Base-by-base conservation (phyloP, 2,888 invertebrate species). In the Pterobdella sp. region DNA sequence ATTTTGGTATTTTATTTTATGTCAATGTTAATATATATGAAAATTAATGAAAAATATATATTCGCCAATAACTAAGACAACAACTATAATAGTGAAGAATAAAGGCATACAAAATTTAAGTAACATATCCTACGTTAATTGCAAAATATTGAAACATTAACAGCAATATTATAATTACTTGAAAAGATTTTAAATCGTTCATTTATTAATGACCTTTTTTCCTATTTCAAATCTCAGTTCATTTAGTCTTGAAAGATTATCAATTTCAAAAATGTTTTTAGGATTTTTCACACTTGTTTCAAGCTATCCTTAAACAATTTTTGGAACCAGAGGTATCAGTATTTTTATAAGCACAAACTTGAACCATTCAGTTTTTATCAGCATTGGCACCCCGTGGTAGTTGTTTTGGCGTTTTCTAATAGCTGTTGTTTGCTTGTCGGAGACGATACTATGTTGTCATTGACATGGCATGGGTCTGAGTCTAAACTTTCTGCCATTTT, bases 401-500 rank as follows among this genome's bases (percentile, higher is more conserved):
- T 65, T 29, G 32, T 29, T 32, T 65, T 65, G 14, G 65, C 18
- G 32, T 65, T 65, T 65, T 65, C 65, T 34, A 65, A 34, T 34
- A 71, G 63, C 36, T 71, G 71, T 56, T 32, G 52, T 32, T 3
- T 63, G 35, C 31, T 63, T 7, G 7, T 4, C 18, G 52, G 71
- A 7, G 35, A 56, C 32, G 63, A 22, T 18, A 35, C 14, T 14
- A 4, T 7, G 32, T 4, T 35, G 31, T 52, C 49, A 34, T 34
- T 71, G n/a, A 31, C 35, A 63, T 63, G 63, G 34, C 60, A 91
- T 72, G 95, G 93, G 87, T 97, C 95, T 1, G 75, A 68, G 85
- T 98, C 98, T 82, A 98, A 87, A 81, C 94, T 94, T 86, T 98
- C 97, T 63, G 96, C 95, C 97, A 98, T 98, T 87, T 97, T 97